phyloP scores from a whole-genome alignment of 2,797 vertebrate genomes.

The Hemitrygon akajei region DNA sequence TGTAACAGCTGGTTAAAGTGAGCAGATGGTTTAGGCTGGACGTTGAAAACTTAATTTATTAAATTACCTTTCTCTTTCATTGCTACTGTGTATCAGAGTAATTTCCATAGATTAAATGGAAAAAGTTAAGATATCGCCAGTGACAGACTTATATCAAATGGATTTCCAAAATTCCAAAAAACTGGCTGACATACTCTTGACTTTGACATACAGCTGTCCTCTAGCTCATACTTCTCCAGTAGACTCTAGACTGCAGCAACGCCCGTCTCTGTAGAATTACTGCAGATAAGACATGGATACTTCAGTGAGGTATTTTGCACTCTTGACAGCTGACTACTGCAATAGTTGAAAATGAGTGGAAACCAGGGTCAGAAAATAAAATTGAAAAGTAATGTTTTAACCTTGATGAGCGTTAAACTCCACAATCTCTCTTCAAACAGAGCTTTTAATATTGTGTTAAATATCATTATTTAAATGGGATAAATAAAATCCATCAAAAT shows the following conservation, averaged over 20 bases:
- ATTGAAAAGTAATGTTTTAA: not conserved
- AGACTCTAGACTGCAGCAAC: conserved; percentile 7
- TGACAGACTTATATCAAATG: not conserved
- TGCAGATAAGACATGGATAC: conserved; percentile 27
- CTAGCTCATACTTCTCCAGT: not conserved
- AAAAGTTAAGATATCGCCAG: not conserved
- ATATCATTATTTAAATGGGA: not conserved
- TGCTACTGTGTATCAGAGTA: not conserved
- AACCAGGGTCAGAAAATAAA: not conserved
- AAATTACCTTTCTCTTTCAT: not conserved
- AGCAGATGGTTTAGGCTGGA: not conserved
- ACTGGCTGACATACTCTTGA: conserved; percentile 23
- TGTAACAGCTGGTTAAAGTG: conserved; percentile 5
- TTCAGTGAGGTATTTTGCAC: not conserved
- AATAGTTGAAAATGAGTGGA: not conserved
- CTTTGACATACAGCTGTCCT: conserved; percentile 35
- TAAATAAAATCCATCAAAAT: too few relatives aligned
- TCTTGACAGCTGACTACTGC: not conserved
- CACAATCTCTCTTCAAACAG: not conserved
- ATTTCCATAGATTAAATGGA: not conserved
- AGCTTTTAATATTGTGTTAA: not conserved
- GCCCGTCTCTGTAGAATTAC: not conserved
- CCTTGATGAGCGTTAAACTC: not conserved
- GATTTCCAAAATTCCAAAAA: conserved; percentile 14
- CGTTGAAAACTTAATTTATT: not conserved